Percentiles rank a stretch among this genome's conserved stretches.
Evolutionary conservation across 1,140 invertebrate genomes (phyloP).

Genomic region (Pogonomyrmex californicus): DNA sequence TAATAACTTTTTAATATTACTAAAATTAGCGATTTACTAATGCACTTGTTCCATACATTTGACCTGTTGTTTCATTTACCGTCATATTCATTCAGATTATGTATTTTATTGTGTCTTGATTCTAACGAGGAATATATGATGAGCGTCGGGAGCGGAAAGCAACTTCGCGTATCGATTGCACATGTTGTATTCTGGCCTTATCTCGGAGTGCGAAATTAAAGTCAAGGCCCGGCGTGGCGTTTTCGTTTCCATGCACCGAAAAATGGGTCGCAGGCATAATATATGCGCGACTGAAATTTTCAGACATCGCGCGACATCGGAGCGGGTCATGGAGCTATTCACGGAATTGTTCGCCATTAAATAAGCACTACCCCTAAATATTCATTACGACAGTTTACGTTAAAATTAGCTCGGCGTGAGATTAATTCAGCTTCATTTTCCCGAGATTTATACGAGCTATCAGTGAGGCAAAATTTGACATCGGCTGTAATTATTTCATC

Average conservation of each 20-base stretch:
- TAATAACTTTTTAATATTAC: not conserved
- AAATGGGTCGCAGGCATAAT: slow-evolving; percentile 51
- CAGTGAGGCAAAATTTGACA: not conserved
- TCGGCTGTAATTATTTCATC: not conserved
- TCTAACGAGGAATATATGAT: slow-evolving; percentile 4
- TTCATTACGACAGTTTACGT: slow-evolving; percentile 22
- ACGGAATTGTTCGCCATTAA: slow-evolving; percentile 26
- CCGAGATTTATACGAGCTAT: slow-evolving; percentile 10
- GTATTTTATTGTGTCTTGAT: slow-evolving; percentile 7
- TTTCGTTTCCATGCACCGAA: slow-evolving; percentile 40
- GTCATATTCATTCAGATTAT: not conserved
- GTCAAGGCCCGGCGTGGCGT: slow-evolving; percentile 41
- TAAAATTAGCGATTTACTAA: not conserved
- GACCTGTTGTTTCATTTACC: not conserved
- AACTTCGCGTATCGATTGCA: slow-evolving; percentile 40
- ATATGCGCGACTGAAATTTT: slow-evolving; percentile 46
- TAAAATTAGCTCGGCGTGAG: slow-evolving; percentile 34
- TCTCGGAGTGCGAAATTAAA: slow-evolving; percentile 50
- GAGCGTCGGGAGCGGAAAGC: slow-evolving; percentile 7
- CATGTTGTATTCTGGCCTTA: slow-evolving; percentile 28
- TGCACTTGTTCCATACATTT: not conserved
- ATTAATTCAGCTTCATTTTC: slow-evolving; percentile 35
- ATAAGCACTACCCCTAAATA: slow-evolving; percentile 37
- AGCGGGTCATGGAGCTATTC: slow-evolving; percentile 51
- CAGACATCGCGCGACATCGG: slow-evolving; percentile 7